A percentile compares a stretch with the other conserved stretches of the same genome.
Evolutionary conservation across 2,797 vertebrate species (phyloP).

Genomic region (Pristis pectinata): DNA sequence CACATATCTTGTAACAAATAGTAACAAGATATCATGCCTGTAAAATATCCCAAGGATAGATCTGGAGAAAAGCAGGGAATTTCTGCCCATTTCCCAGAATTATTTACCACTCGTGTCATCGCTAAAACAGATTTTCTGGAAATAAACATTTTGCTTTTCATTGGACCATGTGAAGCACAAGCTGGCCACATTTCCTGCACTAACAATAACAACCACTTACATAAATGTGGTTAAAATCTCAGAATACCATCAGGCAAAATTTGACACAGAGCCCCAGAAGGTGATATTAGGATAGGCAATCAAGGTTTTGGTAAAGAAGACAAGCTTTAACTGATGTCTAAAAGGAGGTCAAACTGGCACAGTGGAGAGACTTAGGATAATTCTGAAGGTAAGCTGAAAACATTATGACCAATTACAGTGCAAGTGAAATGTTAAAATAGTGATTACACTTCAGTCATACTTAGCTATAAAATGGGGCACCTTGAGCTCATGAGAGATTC

Average conservation of each 20-base stretch:
- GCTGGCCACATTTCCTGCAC: background rate
- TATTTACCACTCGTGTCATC: background rate
- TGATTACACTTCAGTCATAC: background rate
- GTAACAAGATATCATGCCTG: background rate
- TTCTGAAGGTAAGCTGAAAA: background rate
- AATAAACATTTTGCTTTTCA: background rate
- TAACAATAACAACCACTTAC: background rate
- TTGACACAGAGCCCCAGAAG: background rate
- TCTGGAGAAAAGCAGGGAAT: background rate
- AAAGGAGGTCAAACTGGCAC: background rate
- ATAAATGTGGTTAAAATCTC: background rate
- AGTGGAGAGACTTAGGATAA: background rate
- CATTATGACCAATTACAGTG: background rate
- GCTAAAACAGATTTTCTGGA: background rate
- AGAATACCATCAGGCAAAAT: background rate
- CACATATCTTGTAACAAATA: background rate
- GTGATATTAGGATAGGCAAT: background rate
- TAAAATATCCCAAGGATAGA: background rate
- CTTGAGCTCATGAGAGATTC: background rate
- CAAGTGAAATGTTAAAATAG: background rate
- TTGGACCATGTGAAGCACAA: background rate
- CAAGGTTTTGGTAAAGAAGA: background rate
- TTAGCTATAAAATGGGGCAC: background rate
- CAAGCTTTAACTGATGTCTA: background rate
- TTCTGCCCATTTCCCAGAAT: background rate